phyloP scores from a whole-genome alignment of 2,888 invertebrate genomes.

The Chesias legatella region DNA sequence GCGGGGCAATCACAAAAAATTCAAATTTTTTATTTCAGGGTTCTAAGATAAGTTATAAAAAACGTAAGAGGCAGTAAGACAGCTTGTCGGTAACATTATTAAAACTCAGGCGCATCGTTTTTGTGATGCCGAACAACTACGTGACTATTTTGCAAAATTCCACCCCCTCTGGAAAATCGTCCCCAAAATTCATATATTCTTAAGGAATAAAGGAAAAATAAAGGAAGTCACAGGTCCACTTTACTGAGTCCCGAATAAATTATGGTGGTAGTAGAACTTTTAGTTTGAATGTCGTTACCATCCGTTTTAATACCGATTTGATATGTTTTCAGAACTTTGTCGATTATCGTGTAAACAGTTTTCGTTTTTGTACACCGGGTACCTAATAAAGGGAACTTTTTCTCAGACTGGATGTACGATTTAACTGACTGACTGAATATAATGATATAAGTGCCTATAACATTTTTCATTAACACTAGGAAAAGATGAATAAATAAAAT shows the following conservation, averaged over 20 bases:
- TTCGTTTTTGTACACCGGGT: too few species aligned
- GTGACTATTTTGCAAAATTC: slow-evolving; percentile 69
- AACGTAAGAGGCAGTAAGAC: background rate
- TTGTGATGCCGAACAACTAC: slow-evolving; percentile 69
- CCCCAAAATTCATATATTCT: slow-evolving; percentile 55
- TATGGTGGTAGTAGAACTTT: slow-evolving; percentile 73
- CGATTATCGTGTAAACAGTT: too few species aligned
- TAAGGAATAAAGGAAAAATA: slow-evolving; percentile 67
- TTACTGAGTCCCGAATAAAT: slow-evolving; percentile 68
- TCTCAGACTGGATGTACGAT: too few species aligned
- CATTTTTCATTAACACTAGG: too few species aligned
- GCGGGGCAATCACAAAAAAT: too few species aligned
- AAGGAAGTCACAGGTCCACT: slow-evolving; percentile 53
- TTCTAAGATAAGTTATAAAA: background rate
- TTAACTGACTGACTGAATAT: too few species aligned
- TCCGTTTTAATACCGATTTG: slow-evolving; percentile 49
- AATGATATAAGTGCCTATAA: too few species aligned
- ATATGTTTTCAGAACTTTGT: slow-evolving; percentile 45
- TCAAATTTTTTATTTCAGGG: too few species aligned
- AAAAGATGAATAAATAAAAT: too few species aligned
- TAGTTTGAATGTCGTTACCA: slow-evolving; percentile 50
- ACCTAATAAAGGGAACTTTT: too few species aligned
- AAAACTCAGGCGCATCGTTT: slow-evolving; percentile 69
- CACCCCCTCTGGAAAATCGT: slow-evolving; percentile 58
- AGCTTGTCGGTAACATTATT: slow-evolving; percentile 64